Conservation (phyloP, 2,888 invertebrate genomes). For the Eugnorisma glareosa region DNA sequence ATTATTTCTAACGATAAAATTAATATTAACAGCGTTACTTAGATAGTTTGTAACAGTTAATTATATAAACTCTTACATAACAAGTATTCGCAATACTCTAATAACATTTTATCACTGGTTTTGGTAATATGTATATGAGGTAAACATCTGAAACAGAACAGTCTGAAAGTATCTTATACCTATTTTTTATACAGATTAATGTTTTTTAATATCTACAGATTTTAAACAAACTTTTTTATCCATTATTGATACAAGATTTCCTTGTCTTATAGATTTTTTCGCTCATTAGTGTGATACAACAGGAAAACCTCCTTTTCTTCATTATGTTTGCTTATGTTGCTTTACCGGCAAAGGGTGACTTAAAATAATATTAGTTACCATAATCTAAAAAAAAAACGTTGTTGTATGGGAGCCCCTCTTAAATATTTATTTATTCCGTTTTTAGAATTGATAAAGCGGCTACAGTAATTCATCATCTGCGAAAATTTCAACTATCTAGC, state of each 20-base stretch:
- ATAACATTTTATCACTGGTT: background rate
- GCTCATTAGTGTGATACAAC: background rate
- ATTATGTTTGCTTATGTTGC: background rate
- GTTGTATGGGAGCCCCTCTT: too few species aligned
- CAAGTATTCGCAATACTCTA: constrained; percentile 12
- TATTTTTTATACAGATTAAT: background rate
- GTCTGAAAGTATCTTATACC: background rate
- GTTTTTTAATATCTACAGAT: background rate
- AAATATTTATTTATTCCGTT: too few species aligned
- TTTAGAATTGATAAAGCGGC: too few species aligned
- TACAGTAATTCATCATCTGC: too few species aligned
- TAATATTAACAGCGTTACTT: constrained; percentile 12
- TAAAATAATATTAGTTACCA: too few species aligned
- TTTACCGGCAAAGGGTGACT: too few species aligned
- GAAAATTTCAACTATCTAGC: too few species aligned
- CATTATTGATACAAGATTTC: background rate
- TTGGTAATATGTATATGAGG: background rate
- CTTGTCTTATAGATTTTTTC: background rate
- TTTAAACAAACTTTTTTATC: background rate
- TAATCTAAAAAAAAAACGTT: too few species aligned
- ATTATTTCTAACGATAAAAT: constrained; percentile 18
- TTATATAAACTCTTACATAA: constrained; percentile 14
- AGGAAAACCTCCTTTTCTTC: background rate
- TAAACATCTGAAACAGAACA: background rate
- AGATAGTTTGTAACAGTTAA: constrained; percentile 16